These are phyloP conservation scores for Nannobrachium achirus DNA, from an alignment of 2,113 vertebrate species.

Conservation along the genomic window DNA sequence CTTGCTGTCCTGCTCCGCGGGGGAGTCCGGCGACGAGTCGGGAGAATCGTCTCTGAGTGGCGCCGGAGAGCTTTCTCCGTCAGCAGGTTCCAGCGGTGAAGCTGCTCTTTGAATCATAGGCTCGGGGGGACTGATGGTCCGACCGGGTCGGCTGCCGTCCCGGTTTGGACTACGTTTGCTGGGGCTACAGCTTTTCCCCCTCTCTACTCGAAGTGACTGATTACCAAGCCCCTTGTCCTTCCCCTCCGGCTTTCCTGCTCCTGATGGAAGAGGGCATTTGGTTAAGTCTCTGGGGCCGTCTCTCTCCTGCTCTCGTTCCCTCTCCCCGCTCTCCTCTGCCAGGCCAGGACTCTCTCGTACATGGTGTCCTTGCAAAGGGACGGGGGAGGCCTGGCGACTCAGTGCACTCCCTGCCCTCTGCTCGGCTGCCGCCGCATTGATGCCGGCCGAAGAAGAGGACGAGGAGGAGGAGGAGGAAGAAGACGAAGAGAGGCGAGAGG, in stretches of 20 bases:
- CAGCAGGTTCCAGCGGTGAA: constrained; percentile 66
- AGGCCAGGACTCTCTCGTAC: constrained; percentile 67
- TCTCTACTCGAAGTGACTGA: constrained; percentile 63
- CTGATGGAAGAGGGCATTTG: constrained; percentile 60
- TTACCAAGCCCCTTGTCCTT: constrained; percentile 67
- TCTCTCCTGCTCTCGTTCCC: constrained; percentile 66
- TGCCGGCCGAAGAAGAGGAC: constrained; percentile 36
- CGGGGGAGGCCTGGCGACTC: constrained; percentile 62
- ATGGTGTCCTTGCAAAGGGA: constrained; percentile 69
- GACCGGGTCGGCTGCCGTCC: constrained; percentile 56
- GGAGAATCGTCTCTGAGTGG: constrained; percentile 75
- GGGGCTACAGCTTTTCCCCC: constrained; percentile 75
- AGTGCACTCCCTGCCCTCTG: constrained; percentile 69
- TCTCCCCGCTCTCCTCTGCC: constrained; percentile 68
- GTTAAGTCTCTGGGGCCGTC: constrained; percentile 74
- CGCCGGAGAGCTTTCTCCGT: constrained; percentile 54
- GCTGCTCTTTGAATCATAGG: constrained; percentile 60
- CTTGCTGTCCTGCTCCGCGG: constrained; percentile 85
- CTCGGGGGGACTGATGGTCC: constrained; percentile 61
- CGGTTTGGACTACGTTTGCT: constrained; percentile 75
- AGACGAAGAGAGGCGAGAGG: constrained; percentile 53
- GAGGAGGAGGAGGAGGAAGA: constrained; percentile 32
- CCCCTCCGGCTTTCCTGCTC: constrained; percentile 68
- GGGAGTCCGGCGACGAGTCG: constrained; percentile 74
- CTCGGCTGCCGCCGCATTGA: constrained; percentile 51